Evolutionary conservation across 1,140 invertebrate species (phyloP).

Genomic region (Geopemphigus sp.): DNA sequence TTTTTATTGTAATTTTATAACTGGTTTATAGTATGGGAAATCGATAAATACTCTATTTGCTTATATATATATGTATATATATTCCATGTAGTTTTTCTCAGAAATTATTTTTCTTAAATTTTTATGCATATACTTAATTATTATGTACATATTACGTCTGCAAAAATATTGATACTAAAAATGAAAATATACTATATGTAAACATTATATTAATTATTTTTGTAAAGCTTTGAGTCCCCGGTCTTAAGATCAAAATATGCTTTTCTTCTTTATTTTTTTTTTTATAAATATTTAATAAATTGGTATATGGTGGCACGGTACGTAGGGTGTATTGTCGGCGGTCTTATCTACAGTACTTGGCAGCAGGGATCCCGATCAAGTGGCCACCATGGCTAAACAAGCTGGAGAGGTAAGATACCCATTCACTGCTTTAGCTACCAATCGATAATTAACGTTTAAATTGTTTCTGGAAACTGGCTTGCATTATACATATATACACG

Average conservation of each 20-base stretch:
- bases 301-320: constrained; percentile 50
- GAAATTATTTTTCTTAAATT: not conserved
- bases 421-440: constrained; percentile 46
- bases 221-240: constrained; percentile 23
- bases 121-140: not conserved
- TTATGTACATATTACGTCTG: not conserved
- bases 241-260: constrained; percentile 43
- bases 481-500: not conserved
- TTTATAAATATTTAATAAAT: constrained; percentile 48
- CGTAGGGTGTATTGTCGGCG: constrained; percentile 83
- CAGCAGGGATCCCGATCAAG: constrained; percentile 82
- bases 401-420: constrained; percentile 78
- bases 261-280: constrained; percentile 17
- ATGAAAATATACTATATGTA: not conserved
- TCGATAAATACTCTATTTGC: not conserved
- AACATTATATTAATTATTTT: constrained; percentile 7
- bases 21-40: not conserved
- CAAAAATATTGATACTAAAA: not conserved
- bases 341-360: constrained; percentile 83
- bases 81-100: constrained; percentile 14
- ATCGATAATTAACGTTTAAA: not conserved
- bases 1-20: not conserved
- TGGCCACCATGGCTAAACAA: constrained; percentile 87
- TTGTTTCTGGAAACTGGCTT: not conserved
- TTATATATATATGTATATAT: too few relatives aligned